Percentiles rank a stretch among this genome's conserved stretches.
Evolutionary conservation across 2,113 vertebrate species (phyloP).

Genomic region (Taxidea taxus): DNA sequence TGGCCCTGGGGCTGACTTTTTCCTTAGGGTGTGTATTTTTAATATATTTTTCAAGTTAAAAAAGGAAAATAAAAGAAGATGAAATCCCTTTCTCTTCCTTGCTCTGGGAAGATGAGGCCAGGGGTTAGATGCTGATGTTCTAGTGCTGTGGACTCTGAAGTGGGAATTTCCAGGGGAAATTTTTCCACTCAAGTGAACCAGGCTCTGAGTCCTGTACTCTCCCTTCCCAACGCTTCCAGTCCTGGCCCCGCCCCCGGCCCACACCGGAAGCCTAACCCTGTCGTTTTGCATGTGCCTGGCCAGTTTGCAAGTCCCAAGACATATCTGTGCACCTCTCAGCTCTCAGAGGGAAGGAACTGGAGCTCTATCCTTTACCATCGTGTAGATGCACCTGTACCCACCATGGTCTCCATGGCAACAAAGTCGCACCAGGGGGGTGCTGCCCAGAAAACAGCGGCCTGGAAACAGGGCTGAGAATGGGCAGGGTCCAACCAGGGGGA

Average conservation of each 20-base stretch:
- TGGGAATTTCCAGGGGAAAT: background rate
- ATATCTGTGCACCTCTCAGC: background rate
- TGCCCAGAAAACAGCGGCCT: constrained; percentile 53
- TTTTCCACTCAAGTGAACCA: background rate
- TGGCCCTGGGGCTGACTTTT: background rate
- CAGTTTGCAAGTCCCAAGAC: background rate
- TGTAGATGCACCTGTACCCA: constrained; percentile 23
- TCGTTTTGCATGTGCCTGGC: background rate
- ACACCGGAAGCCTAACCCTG: background rate
- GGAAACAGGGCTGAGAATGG: constrained; percentile 29
- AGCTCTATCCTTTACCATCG: background rate
- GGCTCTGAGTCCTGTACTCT: background rate
- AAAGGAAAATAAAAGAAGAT: background rate
- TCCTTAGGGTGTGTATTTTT: background rate
- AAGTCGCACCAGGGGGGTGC: background rate
- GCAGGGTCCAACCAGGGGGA: background rate
- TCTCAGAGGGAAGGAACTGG: background rate
- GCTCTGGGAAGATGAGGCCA: background rate
- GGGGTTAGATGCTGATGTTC: background rate
- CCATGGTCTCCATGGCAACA: constrained; percentile 60
- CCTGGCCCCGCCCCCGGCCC: accelerated
- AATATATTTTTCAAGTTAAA: background rate
- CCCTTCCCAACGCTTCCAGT: background rate
- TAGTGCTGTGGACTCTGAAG: background rate
- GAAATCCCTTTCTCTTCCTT: background rate